These are phyloP conservation scores for Athalia cordata DNA, from an alignment of 2,888 invertebrate species.

Conservation along the genomic window DNA sequence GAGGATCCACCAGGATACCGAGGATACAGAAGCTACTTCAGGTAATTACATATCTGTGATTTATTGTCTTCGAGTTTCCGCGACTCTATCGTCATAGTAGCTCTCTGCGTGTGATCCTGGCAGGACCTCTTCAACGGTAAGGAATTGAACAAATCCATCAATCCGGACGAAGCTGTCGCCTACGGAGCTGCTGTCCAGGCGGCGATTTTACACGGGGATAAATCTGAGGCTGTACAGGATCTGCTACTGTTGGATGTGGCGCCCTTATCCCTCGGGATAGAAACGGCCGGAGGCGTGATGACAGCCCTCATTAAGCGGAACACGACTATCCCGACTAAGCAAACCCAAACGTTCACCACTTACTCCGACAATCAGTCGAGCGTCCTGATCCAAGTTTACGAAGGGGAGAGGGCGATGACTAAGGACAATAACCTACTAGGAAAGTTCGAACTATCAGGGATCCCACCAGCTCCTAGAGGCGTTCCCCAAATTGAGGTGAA, in stretches of 20 bases:
- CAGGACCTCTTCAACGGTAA: slow-evolving; percentile 88
- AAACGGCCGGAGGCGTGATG: slow-evolving; percentile 94
- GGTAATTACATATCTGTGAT: slow-evolving; percentile 66
- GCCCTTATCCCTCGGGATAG: slow-evolving; percentile 90
- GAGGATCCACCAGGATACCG: slow-evolving; percentile 94
- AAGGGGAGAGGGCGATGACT: slow-evolving; percentile 95
- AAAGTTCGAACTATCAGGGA: slow-evolving; percentile 95
- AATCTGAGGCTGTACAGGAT: slow-evolving; percentile 91
- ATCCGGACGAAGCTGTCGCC: slow-evolving; percentile 96
- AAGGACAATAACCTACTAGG: slow-evolving; percentile 95
- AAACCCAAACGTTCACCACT: slow-evolving; percentile 96
- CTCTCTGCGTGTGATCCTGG: slow-evolving; percentile 18
- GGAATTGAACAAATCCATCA: slow-evolving; percentile 95
- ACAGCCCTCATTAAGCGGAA: slow-evolving; percentile 96
- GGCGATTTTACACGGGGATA: slow-evolving; percentile 92
- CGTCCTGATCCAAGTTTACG: slow-evolving; percentile 93
- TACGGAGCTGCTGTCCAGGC: slow-evolving; percentile 96
- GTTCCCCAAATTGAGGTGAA: slow-evolving; percentile 86
- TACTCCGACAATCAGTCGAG: slow-evolving; percentile 98
- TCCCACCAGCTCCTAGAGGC: slow-evolving; percentile 92
- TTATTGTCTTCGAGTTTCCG: slow-evolving; percentile 57
- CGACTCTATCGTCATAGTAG: slow-evolving; percentile 57
- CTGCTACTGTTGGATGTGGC: slow-evolving; percentile 92
- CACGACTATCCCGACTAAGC: slow-evolving; percentile 96
- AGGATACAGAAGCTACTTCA: slow-evolving; percentile 92